Conservation (phyloP, 2,797 vertebrate species). For the Fratercula arctica region DNA sequence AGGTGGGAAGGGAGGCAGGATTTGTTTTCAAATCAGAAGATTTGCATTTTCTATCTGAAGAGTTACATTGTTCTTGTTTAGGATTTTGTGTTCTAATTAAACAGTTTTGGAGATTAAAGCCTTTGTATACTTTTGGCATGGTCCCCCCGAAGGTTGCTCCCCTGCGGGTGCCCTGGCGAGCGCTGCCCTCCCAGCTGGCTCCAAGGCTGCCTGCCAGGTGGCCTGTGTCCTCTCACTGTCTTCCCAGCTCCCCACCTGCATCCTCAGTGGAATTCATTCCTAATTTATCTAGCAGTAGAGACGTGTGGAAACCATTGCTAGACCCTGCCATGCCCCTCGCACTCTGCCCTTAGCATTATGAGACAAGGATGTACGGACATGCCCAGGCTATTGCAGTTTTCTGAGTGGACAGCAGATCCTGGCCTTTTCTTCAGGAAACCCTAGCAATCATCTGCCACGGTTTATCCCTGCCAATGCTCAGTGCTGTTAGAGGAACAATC, state of each 20-base stretch:
- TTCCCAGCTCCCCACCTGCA: background rate
- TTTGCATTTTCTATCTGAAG: background rate
- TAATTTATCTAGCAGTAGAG: background rate
- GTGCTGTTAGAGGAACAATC: background rate
- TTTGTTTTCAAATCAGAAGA: background rate
- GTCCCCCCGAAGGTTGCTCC: background rate
- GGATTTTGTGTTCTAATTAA: background rate
- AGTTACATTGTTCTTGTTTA: background rate
- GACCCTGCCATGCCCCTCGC: background rate
- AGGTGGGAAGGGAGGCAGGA: background rate
- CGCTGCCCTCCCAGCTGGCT: background rate
- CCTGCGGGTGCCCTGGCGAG: fast-evolving
- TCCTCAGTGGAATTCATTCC: background rate
- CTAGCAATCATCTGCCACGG: background rate
- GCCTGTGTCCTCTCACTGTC: background rate
- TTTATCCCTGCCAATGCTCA: background rate
- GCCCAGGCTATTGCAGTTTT: background rate
- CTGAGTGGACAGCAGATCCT: background rate
- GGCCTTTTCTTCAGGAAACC: background rate
- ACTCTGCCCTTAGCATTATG: background rate
- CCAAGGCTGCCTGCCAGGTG: background rate
- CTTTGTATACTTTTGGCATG: background rate
- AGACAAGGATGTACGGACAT: background rate
- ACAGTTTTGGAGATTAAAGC: background rate
- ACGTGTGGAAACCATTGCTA: background rate